phyloP scores from a whole-genome alignment of 2,888 invertebrate species.

The Drosophila nigricruria region DNA sequence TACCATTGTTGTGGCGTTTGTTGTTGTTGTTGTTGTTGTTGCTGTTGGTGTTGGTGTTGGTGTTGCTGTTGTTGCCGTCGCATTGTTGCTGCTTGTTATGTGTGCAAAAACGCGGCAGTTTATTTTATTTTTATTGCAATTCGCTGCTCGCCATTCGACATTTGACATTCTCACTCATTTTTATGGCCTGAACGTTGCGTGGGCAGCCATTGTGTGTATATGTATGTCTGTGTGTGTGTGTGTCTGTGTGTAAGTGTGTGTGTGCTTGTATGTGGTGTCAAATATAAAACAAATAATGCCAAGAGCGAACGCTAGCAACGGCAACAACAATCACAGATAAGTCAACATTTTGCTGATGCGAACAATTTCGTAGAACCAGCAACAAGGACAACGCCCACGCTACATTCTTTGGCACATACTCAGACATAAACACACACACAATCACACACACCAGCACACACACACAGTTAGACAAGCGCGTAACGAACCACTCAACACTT shows the following conservation, averaged over 20 bases:
- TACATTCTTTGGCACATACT: constrained; percentile 38
- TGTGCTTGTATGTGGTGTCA: constrained; percentile 54
- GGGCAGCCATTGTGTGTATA: constrained; percentile 26
- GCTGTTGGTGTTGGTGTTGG: constrained; percentile 11
- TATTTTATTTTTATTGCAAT: constrained; percentile 78
- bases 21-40: constrained; percentile 15
- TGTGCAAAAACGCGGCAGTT: constrained; percentile 62
- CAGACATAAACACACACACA: constrained; percentile 13
- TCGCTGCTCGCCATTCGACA: constrained; percentile 45
- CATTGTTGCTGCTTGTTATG: constrained; percentile 21
- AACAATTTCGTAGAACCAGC: constrained; percentile 36
- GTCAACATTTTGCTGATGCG: constrained; percentile 70
- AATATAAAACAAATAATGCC: constrained; percentile 76
- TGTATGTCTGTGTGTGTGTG: constrained; percentile 9
- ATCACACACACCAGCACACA: constrained; percentile 5
- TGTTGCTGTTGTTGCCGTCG: constrained; percentile 15
- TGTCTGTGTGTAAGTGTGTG: constrained; percentile 17
- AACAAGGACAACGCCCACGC: constrained; percentile 46
- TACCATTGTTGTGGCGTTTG: constrained; percentile 4
- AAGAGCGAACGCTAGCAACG: constrained; percentile 43
- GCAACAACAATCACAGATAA: constrained; percentile 67
- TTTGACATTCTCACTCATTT: constrained; percentile 57
- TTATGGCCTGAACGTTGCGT: constrained; percentile 55
- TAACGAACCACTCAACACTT: constrained; percentile 66
- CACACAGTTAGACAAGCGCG: constrained; percentile 25